phyloP scores from a whole-genome alignment of 2,113 vertebrate species.

The Hylia prasina region DNA sequence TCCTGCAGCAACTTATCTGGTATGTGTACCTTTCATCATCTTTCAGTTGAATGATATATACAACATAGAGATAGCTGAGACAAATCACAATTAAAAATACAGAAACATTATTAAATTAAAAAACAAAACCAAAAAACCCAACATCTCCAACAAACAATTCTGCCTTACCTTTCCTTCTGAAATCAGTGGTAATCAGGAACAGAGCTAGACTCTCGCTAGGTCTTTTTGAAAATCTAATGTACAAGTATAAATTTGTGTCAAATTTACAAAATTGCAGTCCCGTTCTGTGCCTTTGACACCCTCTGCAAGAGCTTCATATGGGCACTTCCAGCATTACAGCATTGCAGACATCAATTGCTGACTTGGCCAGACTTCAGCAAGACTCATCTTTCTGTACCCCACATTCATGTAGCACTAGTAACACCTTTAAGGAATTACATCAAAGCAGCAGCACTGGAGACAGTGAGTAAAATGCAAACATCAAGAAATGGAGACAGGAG shows the following conservation, averaged over 20 bases:
- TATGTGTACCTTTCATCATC: background rate
- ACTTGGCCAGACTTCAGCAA: background rate
- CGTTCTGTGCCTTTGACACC: background rate
- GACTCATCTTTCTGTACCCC: background rate
- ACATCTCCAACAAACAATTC: background rate
- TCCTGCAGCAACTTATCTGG: background rate
- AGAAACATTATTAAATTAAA: background rate
- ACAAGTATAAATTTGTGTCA: background rate
- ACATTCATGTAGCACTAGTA: background rate
- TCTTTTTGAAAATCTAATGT: background rate
- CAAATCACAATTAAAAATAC: background rate
- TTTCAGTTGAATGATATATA: background rate
- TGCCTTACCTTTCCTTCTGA: background rate
- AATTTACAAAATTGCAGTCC: background rate
- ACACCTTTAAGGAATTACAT: background rate
- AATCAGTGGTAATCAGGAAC: background rate
- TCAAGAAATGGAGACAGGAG: background rate
- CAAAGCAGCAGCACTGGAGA: background rate
- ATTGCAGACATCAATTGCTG: rapidly evolving
- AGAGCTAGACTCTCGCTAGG: background rate
- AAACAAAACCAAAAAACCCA: background rate
- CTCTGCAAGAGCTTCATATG: background rate
- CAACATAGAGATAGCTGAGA: background rate
- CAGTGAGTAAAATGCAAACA: background rate
- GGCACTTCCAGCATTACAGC: background rate